Conservation (phyloP, 2,888 invertebrate genomes). For the Drosophila mayaguana region DNA sequence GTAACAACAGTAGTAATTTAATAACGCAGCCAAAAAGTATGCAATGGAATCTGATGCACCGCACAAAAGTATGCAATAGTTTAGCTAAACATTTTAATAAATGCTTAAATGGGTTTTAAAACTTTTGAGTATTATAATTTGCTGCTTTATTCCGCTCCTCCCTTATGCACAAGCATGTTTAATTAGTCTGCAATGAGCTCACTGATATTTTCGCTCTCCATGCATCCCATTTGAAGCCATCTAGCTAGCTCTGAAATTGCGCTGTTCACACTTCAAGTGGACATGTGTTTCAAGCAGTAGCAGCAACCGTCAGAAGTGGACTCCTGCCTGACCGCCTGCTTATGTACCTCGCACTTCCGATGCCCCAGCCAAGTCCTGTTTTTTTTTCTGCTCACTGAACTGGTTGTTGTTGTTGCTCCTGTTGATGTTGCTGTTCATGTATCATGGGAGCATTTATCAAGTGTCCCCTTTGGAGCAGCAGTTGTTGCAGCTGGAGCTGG, state of each 20-base stretch:
- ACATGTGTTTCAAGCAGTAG: conserved; percentile 20
- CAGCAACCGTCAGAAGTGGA: conserved; percentile 17
- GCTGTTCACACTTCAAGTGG: conserved; percentile 23
- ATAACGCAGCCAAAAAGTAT: background rate
- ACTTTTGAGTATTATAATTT: background rate
- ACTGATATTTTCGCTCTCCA: background rate
- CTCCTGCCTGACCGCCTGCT: conserved; percentile 10
- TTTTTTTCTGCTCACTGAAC: background rate
- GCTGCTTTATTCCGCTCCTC: background rate
- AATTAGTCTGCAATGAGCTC: background rate
- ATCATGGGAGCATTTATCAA: conserved; percentile 49
- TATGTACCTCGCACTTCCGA: conserved; percentile 7
- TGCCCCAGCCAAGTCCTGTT: background rate
- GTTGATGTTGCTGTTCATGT: conserved; percentile 13
- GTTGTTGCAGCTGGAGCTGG: conserved; percentile 14
- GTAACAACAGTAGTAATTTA: background rate
- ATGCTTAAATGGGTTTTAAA: no score
- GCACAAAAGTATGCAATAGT: background rate
- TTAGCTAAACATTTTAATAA: background rate
- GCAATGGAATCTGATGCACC: background rate
- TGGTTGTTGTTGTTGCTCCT: conserved; percentile 14
- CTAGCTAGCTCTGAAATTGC: background rate
- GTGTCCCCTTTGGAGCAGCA: conserved; percentile 26
- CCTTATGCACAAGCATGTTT: background rate
- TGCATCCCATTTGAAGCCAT: background rate